Percentiles rank a stretch among this genome's conserved stretches.
phyloP scores from a whole-genome alignment of 2,797 vertebrate species.

The Sebastes aleutianus region DNA sequence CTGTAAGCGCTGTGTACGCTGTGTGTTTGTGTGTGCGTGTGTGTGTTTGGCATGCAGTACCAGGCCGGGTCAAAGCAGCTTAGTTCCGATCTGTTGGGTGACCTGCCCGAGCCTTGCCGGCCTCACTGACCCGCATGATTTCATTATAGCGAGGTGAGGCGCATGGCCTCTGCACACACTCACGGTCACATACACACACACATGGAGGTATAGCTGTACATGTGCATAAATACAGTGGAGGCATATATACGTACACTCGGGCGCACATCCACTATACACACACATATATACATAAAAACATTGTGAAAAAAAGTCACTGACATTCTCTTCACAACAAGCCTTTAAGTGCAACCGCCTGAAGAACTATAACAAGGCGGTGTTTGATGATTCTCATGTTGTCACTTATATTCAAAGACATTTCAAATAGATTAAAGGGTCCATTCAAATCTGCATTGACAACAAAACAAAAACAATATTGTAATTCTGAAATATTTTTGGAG shows the following conservation, averaged over 20 bases:
- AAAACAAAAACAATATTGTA: neutral
- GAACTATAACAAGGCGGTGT: neutral
- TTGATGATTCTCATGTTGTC: neutral
- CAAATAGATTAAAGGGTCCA: neutral
- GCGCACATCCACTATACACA: neutral
- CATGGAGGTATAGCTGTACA: neutral
- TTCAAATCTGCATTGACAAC: neutral
- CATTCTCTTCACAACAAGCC: neutral
- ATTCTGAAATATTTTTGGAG: neutral
- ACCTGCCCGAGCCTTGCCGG: conserved; percentile 75
- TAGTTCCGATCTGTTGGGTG: conserved; percentile 83
- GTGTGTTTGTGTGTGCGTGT: conserved; percentile 34
- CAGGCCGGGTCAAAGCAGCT: conserved; percentile 84
- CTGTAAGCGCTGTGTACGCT: conserved; percentile 39
- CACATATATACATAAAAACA: neutral
- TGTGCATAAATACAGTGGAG: conserved; percentile 26
- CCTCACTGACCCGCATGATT: conserved; percentile 83
- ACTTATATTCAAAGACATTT: neutral
- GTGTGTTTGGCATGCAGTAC: conserved; percentile 74
- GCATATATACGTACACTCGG: conserved; percentile 23
- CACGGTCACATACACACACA: neutral
- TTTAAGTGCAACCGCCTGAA: neutral
- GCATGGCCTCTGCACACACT: conserved; percentile 42
- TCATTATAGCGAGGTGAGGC: conserved; percentile 82
- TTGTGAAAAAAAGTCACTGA: neutral